Conservation (phyloP, 2,797 vertebrate species). For the Microtus californicus region DNA sequence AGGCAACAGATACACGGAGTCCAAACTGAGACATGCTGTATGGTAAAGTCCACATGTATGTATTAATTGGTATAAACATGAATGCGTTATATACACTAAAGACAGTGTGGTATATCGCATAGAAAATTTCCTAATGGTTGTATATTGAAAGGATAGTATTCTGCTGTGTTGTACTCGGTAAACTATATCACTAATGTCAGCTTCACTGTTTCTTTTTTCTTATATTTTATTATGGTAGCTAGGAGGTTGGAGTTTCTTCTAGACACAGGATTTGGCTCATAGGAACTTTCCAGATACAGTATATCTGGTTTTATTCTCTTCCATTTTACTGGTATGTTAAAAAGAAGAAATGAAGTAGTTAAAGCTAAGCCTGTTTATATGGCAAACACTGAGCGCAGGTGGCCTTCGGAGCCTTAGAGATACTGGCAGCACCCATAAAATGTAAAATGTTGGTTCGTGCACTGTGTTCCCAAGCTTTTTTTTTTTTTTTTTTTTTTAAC, state of each 20-base stretch:
- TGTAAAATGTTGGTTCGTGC: background rate
- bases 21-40: background rate
- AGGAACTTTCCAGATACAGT: conserved; percentile 13
- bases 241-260: background rate
- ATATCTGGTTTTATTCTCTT: conserved; percentile 49
- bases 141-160: conserved; percentile 33
- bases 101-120: background rate
- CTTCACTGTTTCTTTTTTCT: background rate
- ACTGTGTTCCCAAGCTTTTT: background rate
- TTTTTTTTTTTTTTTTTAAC: background rate
- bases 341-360: background rate
- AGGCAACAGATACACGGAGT: background rate
- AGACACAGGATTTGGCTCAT: background rate
- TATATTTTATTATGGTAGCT: background rate
- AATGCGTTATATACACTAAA: background rate
- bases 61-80: background rate
- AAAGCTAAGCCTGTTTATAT: background rate
- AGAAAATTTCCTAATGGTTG: conserved; percentile 11
- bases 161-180: background rate
- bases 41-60: background rate
- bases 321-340: conserved; percentile 1
- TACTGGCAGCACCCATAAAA: background rate
- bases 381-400: background rate
- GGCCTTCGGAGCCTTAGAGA: background rate
- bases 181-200: conserved; percentile 24